phyloP scores from a whole-genome alignment of 2,888 invertebrate genomes.

The Bruchidius siliquastri region DNA sequence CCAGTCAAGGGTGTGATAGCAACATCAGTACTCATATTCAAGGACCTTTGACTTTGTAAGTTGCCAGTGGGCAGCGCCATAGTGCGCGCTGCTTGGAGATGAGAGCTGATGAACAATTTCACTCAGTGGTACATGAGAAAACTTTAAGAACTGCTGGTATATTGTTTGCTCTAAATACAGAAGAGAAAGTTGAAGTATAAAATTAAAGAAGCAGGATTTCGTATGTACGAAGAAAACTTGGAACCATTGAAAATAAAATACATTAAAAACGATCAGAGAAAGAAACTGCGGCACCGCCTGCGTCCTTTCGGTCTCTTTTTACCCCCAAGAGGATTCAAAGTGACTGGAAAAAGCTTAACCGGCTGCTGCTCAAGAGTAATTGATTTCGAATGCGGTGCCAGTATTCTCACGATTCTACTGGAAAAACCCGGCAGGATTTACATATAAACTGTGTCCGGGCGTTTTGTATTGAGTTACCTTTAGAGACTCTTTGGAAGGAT shows the following conservation, averaged over 20 bases:
- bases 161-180: neutral
- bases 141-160: no score
- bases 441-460: neutral
- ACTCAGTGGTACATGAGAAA: no score
- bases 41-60: no score
- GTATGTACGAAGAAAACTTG: neutral
- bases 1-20: no score
- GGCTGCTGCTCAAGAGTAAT: neutral
- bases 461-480: no score
- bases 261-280: neutral
- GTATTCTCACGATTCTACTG: neutral
- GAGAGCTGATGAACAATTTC: no score
- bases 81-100: no score
- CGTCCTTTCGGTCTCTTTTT: neutral
- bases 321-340: neutral
- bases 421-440: neutral
- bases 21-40: no score
- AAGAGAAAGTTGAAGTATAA: no score
- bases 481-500: no score
- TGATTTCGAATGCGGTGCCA: neutral
- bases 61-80: no score
- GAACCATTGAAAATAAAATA: neutral
- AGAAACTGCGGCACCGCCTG: neutral
- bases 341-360: neutral
- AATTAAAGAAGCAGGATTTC: neutral